phyloP scores from a whole-genome alignment of 2,797 vertebrate species.

The Cryptoprocta ferox region DNA sequence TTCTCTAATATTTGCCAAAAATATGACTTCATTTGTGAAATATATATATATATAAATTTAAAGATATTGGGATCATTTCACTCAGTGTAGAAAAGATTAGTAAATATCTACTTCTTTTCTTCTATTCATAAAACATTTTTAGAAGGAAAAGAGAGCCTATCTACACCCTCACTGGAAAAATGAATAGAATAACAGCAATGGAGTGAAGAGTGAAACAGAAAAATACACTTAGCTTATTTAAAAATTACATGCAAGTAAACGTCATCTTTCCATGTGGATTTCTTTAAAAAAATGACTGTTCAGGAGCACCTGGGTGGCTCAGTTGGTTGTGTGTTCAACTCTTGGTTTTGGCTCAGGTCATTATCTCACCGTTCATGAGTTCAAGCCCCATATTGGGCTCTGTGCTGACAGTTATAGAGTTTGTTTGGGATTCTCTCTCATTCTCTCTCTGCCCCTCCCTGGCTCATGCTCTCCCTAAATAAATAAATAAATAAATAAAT shows the following conservation, averaged over 20 bases:
- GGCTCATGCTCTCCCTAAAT: no score
- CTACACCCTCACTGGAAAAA: neutral
- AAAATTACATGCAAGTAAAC: neutral
- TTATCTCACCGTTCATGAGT: no score
- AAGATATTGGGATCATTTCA: neutral
- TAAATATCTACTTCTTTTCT: neutral
- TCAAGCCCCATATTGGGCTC: no score
- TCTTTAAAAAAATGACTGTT: conserved; percentile 19
- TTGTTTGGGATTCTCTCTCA: no score
- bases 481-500: no score
- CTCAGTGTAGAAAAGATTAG: neutral
- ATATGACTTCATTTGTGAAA: neutral
- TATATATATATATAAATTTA: neutral
- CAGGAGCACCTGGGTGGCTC: no score
- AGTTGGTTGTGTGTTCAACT: no score
- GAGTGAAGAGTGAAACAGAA: neutral
- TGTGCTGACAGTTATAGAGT: no score
- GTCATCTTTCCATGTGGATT: neutral
- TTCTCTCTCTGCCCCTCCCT: no score
- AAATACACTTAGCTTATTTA: neutral
- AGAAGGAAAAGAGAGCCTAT: neutral
- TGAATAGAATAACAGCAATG: neutral
- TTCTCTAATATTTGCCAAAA: neutral
- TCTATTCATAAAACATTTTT: neutral
- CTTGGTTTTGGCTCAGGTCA: no score